Conservation (phyloP, 2,797 vertebrate genomes). For the Onychomys arenicola region DNA sequence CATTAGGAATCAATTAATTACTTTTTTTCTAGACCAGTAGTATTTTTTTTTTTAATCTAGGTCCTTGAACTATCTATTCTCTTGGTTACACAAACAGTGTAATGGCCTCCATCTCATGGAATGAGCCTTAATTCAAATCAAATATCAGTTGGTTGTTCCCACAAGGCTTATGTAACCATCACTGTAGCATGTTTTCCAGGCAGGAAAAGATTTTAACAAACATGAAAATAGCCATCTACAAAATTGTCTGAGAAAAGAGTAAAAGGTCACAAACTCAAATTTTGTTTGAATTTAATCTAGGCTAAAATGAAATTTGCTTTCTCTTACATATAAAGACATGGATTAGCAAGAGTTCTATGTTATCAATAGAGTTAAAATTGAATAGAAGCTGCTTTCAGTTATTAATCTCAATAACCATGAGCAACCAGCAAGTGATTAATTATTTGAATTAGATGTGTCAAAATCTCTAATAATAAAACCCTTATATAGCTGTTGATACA, state of each 20-base stretch:
- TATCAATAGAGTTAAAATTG: background rate
- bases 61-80: too few relatives aligned
- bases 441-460: background rate
- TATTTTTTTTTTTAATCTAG: background rate
- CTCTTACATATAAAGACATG: background rate
- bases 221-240: constrained; percentile 41
- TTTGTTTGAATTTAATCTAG: constrained; percentile 5
- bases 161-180: background rate
- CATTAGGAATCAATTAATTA: background rate
- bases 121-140: background rate
- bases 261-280: constrained; percentile 41
- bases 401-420: background rate
- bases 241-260: constrained; percentile 24
- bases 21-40: background rate
- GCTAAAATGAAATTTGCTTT: constrained; percentile 34
- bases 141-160: background rate
- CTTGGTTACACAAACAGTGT: background rate
- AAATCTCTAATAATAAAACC: background rate
- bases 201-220: background rate
- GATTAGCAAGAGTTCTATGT: background rate
- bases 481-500: background rate
- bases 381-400: background rate
- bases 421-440: background rate
- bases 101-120: too few relatives aligned
- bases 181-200: background rate